These are phyloP conservation scores for Parapsyche elsis DNA, from an alignment of 1,140 invertebrate species.

Conservation along the genomic window DNA sequence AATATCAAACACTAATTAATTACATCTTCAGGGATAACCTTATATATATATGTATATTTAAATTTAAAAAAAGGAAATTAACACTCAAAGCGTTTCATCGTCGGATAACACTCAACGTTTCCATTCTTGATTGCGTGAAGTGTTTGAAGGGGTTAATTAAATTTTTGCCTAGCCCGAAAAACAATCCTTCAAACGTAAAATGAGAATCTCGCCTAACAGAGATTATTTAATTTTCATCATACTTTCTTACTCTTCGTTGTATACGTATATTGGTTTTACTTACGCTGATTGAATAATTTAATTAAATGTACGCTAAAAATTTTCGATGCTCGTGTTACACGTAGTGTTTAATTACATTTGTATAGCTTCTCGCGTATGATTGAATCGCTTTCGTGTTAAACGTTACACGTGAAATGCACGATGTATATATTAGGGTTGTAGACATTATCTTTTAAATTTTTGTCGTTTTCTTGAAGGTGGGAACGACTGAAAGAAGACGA, in stretches of 20 bases:
- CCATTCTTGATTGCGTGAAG: background rate
- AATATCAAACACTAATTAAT: constrained; percentile 26
- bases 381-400: background rate
- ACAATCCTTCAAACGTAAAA: background rate
- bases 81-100: background rate
- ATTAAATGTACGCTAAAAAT: too few relatives aligned
- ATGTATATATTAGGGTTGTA: background rate
- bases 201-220: background rate
- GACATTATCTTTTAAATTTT: too few relatives aligned
- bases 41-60: too few relatives aligned
- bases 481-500: background rate
- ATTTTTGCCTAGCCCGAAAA: background rate
- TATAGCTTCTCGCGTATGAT: background rate
- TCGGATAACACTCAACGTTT: background rate
- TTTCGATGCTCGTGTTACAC: background rate
- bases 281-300: too few relatives aligned
- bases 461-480: background rate
- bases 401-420: background rate
- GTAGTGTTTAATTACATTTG: background rate
- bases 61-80: constrained; percentile 1
- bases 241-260: background rate
- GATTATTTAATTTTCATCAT: background rate
- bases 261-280: background rate
- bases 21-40: constrained; percentile 17
- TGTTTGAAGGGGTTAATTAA: background rate